Evolutionary conservation across 2,797 vertebrate genomes (phyloP), one percentile per base, ranked within the genome.

Genomic region (Lithobates pipiens): DNA sequence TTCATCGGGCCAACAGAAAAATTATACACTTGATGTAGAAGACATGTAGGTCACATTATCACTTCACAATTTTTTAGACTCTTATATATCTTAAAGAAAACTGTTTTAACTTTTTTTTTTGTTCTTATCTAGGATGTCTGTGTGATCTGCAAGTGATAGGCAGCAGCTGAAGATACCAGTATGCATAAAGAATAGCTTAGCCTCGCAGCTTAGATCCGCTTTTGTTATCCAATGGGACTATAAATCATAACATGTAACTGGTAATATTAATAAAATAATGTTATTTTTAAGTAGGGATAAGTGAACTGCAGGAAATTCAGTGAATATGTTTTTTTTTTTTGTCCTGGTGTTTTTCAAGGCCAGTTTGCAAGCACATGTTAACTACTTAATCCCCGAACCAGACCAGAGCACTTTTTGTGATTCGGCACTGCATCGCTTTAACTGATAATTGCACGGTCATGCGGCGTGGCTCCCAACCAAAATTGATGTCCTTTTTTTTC

Each of bases 11-110:
- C 68, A 82, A 82, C 50, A 77, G 61, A 82, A 82, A 86, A 82
- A 86, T 82, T 82, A 77, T 42, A 82, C 54, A 75, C 77, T 85
- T 82, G 50, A 70, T 73, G 61, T 77, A 73, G 50, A 67, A 86
- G 85, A 42, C 68, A 82, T 86, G 18, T 78, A 82, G 85, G 85
- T 82, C 85, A 82, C 65, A 71, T 86, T 86, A 82, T 71, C 79
- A 69, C 65, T 81, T 82, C 79, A 82, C 75, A 61, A 65, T 86
- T 77, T 85, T 80, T 57, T 18, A 76, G 10, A 68, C 65, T 76
- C 27, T 85, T 85, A 80, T 34, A 77, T 61, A 71, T 77, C 85
- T 81, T 86, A 61, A 76, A 76, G 29, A 69, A 76, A 82, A 69
- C 25, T 18, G 32, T 25, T 73, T 86, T 57, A 73, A 71, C 29